Evolutionary conservation across 2,113 vertebrate genomes (phyloP), one percentile per base, ranked within the genome.

Genomic region (Pontoporia blainvillei): DNA sequence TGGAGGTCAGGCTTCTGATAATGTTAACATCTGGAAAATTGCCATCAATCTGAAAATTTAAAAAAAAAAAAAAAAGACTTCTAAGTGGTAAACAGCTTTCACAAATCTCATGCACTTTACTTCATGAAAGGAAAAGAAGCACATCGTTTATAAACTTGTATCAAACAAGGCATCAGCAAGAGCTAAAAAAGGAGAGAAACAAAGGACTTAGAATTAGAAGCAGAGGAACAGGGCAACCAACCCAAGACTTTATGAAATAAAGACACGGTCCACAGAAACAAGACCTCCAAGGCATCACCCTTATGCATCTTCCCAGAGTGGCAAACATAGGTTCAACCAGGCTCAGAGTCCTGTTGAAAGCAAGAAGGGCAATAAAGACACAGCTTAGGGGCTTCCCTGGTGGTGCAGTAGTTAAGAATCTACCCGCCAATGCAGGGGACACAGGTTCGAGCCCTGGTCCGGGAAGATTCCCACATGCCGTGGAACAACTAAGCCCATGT

Each of bases 11-110:
- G 52, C 91, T 91, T 96, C 76, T 17, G 39, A 61, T 14, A 17
- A 13, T 13, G 59, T 23, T 3, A 46, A 59, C 46, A 41, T 39
- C 88, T 39, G 41, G 73, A 76, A 76, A 2, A 8, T 14, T 5
- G 88, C 94, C 82, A 72, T 92, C 81, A 57, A 90, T 66, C 96
- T 97, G 25, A 21, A 87, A 94, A 61, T 52, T 9, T 5, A 41
- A 41, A 0, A 44, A 71, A 67, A 66, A 66, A 64, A 66, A 64
- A 57, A 71, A 75, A 78, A 69, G 44, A 72, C 41, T 36, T 88
- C 61, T 97, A 34, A 92, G 86, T 90, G 57, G 84, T 71, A 41
- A 39, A 15, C 12, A 73, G 81, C 14, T 66, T 76, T 69, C 66
- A 62, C 29, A 59, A 90, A 88, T 39, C 36, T 61, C 25, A 9